Base-by-base conservation (phyloP, 2,888 invertebrate genomes). In the Sinodicranocentrus sp. region DNA sequence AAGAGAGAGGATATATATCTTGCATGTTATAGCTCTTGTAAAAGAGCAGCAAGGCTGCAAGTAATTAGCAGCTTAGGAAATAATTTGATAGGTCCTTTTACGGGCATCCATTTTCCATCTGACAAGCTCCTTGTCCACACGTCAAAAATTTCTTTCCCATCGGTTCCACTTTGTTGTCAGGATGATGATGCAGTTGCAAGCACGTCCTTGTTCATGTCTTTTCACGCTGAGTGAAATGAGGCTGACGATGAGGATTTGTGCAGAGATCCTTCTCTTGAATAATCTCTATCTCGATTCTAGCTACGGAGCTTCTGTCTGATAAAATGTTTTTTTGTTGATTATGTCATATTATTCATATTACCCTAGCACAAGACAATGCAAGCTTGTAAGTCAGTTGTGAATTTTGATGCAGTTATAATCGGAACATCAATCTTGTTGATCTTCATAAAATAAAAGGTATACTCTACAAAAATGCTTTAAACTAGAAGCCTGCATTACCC, bases 1-100 rank as follows among this genome's bases (percentile, higher is more conserved):
- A n/a, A n/a, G n/a, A n/a, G n/a, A n/a, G n/a, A n/a, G n/a, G n/a
- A n/a, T n/a, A n/a, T n/a, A n/a, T n/a, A n/a, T n/a, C n/a, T n/a
- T n/a, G n/a, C n/a, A n/a, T n/a, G n/a, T n/a, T n/a, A n/a, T n/a
- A n/a, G n/a, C n/a, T n/a, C n/a, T n/a, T n/a, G n/a, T n/a, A n/a
- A n/a, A n/a, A n/a, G n/a, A n/a, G 33, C 33, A 6, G 33, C 33
- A 33, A 48, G 48, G 48, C 48, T 72, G 57, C 57, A 57, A 72
- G 71, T 72, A 72, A 72, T 72, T 72, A 43, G 43, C 57, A n/a
- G 21, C 71, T 72, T 57, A 59, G 33, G 19, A 48, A 43, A 48
- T 48, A 21, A n/a, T 2, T 48, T 19, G 48, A 48, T 48, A 48
- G 48, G 15, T 23, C 68, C 44, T 63, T 63, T 28, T 63, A 63